Evolutionary conservation across 2,888 invertebrate genomes (phyloP).

Genomic region (Eristalinus aeneus): DNA sequence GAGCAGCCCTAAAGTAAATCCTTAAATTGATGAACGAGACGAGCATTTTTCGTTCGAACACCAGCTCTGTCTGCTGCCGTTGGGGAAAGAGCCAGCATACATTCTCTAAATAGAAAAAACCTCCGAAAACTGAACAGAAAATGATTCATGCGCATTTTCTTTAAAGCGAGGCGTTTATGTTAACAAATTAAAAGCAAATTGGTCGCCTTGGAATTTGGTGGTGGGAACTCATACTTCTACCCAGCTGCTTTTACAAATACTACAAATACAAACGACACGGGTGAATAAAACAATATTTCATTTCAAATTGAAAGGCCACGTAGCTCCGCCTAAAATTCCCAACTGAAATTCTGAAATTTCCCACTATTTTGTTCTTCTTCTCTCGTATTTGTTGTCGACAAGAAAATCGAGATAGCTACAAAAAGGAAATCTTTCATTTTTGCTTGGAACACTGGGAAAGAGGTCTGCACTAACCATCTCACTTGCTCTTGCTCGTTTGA

Average conservation of each 20-base stretch:
- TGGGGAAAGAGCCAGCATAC: slow-evolving; percentile 11
- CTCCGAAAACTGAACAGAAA: slow-evolving; percentile 63
- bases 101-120: slow-evolving; percentile 42
- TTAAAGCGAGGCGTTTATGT: slow-evolving; percentile 78
- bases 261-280: slow-evolving; percentile 41
- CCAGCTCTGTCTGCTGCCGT: slow-evolving; percentile 1
- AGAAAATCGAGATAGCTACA: neutral
- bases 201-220: slow-evolving; percentile 74
- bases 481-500: neutral
- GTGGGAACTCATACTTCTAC: slow-evolving; percentile 43
- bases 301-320: slow-evolving; percentile 78
- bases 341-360: slow-evolving; percentile 30
- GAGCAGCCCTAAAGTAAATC: slow-evolving; percentile 52
- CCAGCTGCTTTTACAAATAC: slow-evolving; percentile 13
- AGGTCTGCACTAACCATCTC: slow-evolving; percentile 15
- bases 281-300: slow-evolving; percentile 77
- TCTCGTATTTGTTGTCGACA: neutral
- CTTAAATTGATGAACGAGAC: slow-evolving; percentile 67
- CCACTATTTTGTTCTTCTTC: slow-evolving; percentile 54
- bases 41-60: slow-evolving; percentile 31
- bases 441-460: neutral
- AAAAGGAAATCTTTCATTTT: neutral
- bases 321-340: slow-evolving; percentile 78
- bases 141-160: slow-evolving; percentile 74
- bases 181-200: slow-evolving; percentile 79